Evolutionary conservation across 2,113 vertebrate species (phyloP).

Genomic region (Erythrocercus mccallii): DNA sequence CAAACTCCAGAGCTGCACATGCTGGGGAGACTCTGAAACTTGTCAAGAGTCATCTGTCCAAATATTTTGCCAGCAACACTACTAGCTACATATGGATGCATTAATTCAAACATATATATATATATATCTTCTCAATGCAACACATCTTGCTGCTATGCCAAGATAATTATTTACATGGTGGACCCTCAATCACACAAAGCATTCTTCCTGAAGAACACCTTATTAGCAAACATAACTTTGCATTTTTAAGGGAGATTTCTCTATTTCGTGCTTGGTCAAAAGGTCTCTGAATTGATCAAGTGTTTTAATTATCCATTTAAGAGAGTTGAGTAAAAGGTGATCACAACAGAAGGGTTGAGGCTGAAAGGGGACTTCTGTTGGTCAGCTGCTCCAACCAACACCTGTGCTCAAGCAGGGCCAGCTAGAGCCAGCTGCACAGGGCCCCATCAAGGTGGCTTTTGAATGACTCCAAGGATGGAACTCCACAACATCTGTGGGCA

Average conservation of each 20-base stretch:
- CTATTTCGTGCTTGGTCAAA: neutral
- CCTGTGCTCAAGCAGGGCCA: neutral
- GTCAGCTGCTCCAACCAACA: neutral
- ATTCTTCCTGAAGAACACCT: neutral
- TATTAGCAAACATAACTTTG: neutral
- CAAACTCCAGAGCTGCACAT: neutral
- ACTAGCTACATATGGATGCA: neutral
- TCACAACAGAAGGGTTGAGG: neutral
- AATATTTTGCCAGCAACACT: neutral
- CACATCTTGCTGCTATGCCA: neutral
- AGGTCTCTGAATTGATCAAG: neutral
- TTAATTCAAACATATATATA: neutral
- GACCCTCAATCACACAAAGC: neutral
- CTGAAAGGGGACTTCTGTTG: neutral
- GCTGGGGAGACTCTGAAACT: neutral
- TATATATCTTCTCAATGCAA: neutral
- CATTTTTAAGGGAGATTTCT: neutral
- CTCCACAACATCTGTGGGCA: neutral
- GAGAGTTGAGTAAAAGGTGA: neutral
- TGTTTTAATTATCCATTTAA: neutral
- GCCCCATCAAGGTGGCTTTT: neutral
- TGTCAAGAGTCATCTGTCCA: neutral
- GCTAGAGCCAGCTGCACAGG: neutral
- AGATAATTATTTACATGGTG: neutral
- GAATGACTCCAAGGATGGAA: neutral